Evolutionary conservation across 2,113 vertebrate genomes (phyloP).

Genomic region (Condylura cristata): DNA sequence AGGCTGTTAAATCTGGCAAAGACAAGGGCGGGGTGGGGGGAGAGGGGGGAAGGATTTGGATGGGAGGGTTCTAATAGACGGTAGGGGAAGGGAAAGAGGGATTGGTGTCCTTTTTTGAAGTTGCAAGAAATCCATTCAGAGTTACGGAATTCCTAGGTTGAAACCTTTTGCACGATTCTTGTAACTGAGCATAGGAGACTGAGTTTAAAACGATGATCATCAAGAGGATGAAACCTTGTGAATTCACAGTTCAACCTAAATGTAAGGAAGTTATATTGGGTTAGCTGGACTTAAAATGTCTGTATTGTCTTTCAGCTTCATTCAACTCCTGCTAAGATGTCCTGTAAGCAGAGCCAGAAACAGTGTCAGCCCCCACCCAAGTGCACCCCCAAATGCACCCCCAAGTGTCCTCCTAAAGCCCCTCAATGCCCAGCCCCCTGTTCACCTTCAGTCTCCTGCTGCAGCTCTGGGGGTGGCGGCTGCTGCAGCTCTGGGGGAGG

Average conservation of each 20-base stretch:
- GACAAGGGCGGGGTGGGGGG: no score
- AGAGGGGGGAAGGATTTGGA: no score
- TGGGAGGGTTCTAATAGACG: background rate
- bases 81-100: background rate
- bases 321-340: slow-evolving; percentile 38
- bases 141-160: background rate
- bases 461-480: no score
- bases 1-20: background rate
- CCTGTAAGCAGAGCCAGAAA: slow-evolving; percentile 74
- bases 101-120: background rate
- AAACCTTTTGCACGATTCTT: background rate
- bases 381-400: slow-evolving; percentile 14
- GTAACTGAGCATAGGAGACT: background rate
- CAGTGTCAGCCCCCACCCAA: slow-evolving; percentile 67
- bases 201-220: slow-evolving; percentile 11
- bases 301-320: slow-evolving; percentile 45
- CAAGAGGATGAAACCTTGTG: background rate
- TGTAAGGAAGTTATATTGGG: background rate
- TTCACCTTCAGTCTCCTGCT: slow-evolving; percentile 48
- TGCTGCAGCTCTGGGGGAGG: slow-evolving; percentile 26
- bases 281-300: background rate
- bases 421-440: background rate
- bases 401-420: slow-evolving; percentile 40
- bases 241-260: background rate
- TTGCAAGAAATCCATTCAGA: background rate